Evolutionary conservation across 1,140 invertebrate genomes (phyloP).

Genomic region (Apis dorsata): DNA sequence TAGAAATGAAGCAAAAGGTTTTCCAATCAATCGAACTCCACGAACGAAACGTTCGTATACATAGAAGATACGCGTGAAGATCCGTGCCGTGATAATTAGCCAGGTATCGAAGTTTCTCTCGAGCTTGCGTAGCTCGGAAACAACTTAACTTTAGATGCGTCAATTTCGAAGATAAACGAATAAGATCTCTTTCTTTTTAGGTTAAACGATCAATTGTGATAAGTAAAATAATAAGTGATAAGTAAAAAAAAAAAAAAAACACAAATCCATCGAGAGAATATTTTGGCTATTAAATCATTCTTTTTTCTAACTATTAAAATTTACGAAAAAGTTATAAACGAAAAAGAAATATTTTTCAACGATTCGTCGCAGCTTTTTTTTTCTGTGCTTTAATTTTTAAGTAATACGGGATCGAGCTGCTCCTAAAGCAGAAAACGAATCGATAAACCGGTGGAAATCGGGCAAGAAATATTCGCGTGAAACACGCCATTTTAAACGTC

Average conservation of each 20-base stretch:
- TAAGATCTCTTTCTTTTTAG: too few relatives aligned
- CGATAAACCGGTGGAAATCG: not conserved
- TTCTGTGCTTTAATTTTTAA: conserved; percentile 4
- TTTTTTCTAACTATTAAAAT: too few relatives aligned
- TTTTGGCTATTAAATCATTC: not conserved
- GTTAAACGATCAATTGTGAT: too few relatives aligned
- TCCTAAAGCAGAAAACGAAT: conserved; percentile 11
- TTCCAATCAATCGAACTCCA: conserved; percentile 55
- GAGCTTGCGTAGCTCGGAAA: not conserved
- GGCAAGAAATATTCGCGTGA: conserved; percentile 19
- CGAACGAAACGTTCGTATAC: not conserved
- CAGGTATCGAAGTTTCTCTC: not conserved
- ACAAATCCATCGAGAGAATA: not conserved
- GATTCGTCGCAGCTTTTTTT: conserved; percentile 9
- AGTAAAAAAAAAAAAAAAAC: too few relatives aligned
- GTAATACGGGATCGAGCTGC: not conserved
- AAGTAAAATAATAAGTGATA: too few relatives aligned
- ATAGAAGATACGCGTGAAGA: not conserved
- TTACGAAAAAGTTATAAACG: not conserved
- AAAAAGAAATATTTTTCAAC: conserved; percentile 1
- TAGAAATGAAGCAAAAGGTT: conserved; percentile 27
- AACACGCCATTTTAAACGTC: conserved; percentile 8
- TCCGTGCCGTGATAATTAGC: not conserved
- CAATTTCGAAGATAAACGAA: not conserved
- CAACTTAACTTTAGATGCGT: not conserved